Evolutionary conservation across 2,888 invertebrate genomes (phyloP), one percentile per base, ranked within the genome.

Genomic region (Geophilus truncorum): DNA sequence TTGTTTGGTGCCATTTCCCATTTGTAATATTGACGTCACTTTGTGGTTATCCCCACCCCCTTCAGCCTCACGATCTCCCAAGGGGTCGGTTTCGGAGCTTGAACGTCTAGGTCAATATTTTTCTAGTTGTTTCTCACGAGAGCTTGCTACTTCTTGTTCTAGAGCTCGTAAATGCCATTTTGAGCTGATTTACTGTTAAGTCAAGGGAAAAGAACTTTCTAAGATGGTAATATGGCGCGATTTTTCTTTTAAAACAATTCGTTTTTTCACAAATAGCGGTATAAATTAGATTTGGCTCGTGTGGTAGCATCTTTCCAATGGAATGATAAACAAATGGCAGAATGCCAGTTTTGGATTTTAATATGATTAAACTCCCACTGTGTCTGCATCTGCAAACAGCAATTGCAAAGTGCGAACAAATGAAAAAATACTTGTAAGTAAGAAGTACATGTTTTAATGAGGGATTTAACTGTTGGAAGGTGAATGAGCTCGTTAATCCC

Each of bases 91-190:
- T 70, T 57, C 6, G 25, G 25, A 23, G 70, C 70, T 70, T 7
- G 45, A 45, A 45, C 15, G n/a, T 9, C n/a, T 6, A 15, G 45
- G 45, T 45, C 45, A 45, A 45, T 45, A 45, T 45, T 45, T 45
- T 12, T 45, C 45, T 12, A 12, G n/a, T 45, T 45, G 45, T 45
- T 45, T 18, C 45, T 45, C 45, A 45, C 45, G n/a, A 45, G 45
- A 45, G 70, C 25, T n/a, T 70, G 70, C 70, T 70, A 70, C 25
- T 70, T 70, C 70, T 23, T 70, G 70, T 28, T 70, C 28, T 25
- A 45, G 28, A 70, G 70, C 70, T 70, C 70, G 70, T 70, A 70
- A 70, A 70, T 70, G 70, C 70, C 70, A 70, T 70, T n/a, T 28
- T 25, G 5, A 25, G 70, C 70, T 25, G 70, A 70, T 70, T 70